Percentiles rank a stretch among this genome's conserved stretches.
Conservation (phyloP, 2,113 vertebrate genomes). For the Cisticola juncidis region DNA sequence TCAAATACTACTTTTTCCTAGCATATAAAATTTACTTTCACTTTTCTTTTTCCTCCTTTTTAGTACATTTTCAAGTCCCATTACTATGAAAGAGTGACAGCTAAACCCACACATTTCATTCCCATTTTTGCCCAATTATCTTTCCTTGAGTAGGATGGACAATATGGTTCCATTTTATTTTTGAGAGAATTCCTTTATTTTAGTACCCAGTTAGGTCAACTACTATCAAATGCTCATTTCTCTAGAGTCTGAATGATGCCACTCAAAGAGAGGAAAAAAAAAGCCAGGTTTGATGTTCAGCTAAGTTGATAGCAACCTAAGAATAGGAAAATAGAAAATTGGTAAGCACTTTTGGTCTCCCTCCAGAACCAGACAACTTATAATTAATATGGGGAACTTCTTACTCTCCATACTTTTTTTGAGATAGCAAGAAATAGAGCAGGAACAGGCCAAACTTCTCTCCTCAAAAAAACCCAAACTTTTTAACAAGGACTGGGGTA, state of each 20-base stretch:
- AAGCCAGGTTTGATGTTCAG: neutral
- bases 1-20: neutral
- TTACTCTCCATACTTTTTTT: neutral
- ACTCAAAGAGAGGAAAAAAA: accelerated
- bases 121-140: neutral
- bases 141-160: neutral
- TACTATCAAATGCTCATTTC: neutral
- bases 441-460: neutral
- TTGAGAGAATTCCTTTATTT: neutral
- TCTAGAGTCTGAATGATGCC: neutral
- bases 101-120: neutral
- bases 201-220: neutral
- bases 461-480: neutral
- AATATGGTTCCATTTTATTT: neutral
- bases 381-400: neutral
- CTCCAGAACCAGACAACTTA: neutral
- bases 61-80: neutral
- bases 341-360: neutral
- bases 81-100: neutral
- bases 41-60: neutral
- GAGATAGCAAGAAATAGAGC: neutral
- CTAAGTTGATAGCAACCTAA: neutral
- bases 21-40: neutral
- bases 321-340: neutral
- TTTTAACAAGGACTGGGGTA: neutral